Evolutionary conservation across 23 tunicate genomes (phyloP).

Genomic region (Styela clava): DNA sequence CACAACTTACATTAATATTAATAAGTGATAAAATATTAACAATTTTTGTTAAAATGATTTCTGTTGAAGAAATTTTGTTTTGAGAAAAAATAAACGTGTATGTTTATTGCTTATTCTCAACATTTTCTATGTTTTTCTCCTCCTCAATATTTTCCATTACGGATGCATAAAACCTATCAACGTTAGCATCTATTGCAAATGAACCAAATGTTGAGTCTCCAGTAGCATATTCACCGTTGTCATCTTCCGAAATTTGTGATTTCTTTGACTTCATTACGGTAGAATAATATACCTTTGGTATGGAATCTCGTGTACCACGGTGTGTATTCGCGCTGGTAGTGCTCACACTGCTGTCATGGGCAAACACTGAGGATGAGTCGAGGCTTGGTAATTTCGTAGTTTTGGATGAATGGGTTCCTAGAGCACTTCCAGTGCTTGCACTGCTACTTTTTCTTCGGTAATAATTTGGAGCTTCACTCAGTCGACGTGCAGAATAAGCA

Average conservation of each 20-base stretch:
- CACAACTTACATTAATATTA: too few relatives aligned
- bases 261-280: not conserved
- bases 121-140: conserved; percentile 21
- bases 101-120: not conserved
- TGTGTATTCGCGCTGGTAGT: not conserved
- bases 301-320: not conserved
- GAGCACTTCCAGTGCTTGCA: not conserved
- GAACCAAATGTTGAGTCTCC: conserved; percentile 63
- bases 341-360: not conserved
- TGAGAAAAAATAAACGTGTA: too few relatives aligned
- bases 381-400: not conserved
- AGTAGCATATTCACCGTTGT: conserved; percentile 11
- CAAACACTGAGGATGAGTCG: not conserved
- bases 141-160: conserved; percentile 77
- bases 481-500: not conserved
- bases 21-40: too few relatives aligned
- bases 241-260: not conserved
- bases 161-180: conserved; percentile 54
- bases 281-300: not conserved
- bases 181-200: conserved; percentile 65
- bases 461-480: not conserved
- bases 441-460: not conserved
- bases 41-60: too few relatives aligned
- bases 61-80: too few relatives aligned
- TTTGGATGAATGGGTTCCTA: not conserved